phyloP scores from a whole-genome alignment of 2,797 vertebrate species.

The Acanthurus lineatus region DNA sequence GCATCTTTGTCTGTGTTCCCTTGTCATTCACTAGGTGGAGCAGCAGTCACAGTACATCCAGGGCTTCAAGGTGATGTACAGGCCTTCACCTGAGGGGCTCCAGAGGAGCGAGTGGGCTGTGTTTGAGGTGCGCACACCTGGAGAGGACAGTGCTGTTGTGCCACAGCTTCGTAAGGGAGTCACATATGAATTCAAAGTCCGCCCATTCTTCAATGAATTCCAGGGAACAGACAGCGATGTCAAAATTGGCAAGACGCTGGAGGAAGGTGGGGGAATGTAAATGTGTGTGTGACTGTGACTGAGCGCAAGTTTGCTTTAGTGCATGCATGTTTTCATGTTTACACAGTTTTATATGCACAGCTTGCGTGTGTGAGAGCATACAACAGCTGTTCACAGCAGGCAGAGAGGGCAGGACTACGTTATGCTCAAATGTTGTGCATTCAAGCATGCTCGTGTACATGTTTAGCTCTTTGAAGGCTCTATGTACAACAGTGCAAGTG shows the following conservation, averaged over 20 bases:
- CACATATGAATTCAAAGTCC: slow-evolving; percentile 97
- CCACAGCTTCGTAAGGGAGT: slow-evolving; percentile 94
- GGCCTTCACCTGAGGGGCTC: slow-evolving; percentile 85
- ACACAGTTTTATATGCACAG: slow-evolving; percentile 70
- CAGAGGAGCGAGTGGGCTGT: slow-evolving; percentile 92
- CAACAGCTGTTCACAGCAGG: slow-evolving; percentile 78
- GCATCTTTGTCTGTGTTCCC: slow-evolving; percentile 20
- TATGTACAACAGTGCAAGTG: slow-evolving; percentile 67
- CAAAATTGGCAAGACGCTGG: slow-evolving; percentile 95
- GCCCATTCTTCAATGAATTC: slow-evolving; percentile 99
- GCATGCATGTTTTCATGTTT: slow-evolving; percentile 71
- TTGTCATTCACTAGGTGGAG: slow-evolving; percentile 89
- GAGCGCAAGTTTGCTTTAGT: slow-evolving; percentile 36
- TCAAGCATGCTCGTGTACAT: slow-evolving; percentile 57
- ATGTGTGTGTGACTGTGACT: slow-evolving; percentile 4
- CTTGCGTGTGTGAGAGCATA: slow-evolving; percentile 67
- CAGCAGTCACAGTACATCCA: slow-evolving; percentile 98
- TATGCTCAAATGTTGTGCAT: slow-evolving; percentile 68
- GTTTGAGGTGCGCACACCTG: slow-evolving; percentile 94
- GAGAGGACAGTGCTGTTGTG: slow-evolving; percentile 92
- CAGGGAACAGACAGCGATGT: slow-evolving; percentile 99
- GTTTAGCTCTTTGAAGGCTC: slow-evolving; percentile 54
- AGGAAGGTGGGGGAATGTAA: slow-evolving; percentile 90
- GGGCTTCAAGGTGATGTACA: slow-evolving; percentile 97
- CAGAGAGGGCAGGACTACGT: slow-evolving; percentile 56